phyloP scores from a whole-genome alignment of 2,113 vertebrate species.

The Turnix velox region DNA sequence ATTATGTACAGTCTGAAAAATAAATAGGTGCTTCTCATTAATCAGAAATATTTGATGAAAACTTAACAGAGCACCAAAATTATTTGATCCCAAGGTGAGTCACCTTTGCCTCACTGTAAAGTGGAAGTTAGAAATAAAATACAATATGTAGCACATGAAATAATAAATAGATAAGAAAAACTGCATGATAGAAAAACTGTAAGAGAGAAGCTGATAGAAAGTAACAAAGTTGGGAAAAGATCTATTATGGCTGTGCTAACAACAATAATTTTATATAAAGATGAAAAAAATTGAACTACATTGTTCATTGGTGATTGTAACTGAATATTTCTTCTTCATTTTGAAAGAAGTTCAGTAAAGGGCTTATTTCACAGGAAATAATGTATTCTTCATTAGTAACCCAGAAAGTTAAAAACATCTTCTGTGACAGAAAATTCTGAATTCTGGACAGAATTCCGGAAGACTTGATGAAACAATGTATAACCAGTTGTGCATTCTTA shows the following conservation, averaged over 20 bases:
- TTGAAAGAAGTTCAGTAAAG: not conserved
- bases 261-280: not conserved
- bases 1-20: not conserved
- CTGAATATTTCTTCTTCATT: not conserved
- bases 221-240: not conserved
- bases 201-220: not conserved
- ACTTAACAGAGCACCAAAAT: not conserved
- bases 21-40: not conserved
- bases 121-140: not conserved
- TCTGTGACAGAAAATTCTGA: not conserved
- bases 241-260: not conserved
- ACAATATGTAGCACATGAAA: not conserved
- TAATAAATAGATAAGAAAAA: not conserved
- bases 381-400: not conserved
- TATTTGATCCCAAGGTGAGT: not conserved
- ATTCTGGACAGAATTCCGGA: not conserved
- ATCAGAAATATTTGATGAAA: not conserved
- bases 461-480: not conserved
- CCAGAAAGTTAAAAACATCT: not conserved
- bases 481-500: not conserved
- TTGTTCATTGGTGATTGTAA: not conserved
- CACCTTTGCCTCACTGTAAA: not conserved
- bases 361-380: not conserved
- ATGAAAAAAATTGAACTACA: not conserved
- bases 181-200: not conserved